Conservation (phyloP, 1,140 invertebrate genomes). For the Diplogasteroides magnus region DNA sequence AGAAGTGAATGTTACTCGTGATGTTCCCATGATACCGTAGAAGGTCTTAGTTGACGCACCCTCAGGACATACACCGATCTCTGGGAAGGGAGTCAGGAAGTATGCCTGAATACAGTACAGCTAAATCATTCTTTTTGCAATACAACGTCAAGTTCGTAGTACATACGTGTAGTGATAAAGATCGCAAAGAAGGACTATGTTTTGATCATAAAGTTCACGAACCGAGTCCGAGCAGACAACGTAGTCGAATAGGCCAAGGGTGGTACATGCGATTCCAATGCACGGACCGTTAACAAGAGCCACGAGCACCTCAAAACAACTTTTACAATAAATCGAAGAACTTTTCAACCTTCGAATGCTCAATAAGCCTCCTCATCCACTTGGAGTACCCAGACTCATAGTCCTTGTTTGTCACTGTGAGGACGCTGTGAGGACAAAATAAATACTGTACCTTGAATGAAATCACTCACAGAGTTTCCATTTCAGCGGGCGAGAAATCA, state of each 20-base stretch:
- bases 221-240: neutral
- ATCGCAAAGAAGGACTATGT: too few species aligned
- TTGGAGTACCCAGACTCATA: neutral
- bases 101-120: neutral
- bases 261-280: neutral
- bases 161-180: too few species aligned
- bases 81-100: neutral
- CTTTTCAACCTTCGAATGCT: neutral
- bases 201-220: too few species aligned
- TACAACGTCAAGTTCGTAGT: too few species aligned
- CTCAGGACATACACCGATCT: neutral
- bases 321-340: neutral
- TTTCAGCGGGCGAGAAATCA: constrained; percentile 63
- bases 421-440: neutral
- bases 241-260: neutral
- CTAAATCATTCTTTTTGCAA: too few species aligned
- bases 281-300: neutral
- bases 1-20: neutral
- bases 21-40: neutral
- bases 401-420: neutral
- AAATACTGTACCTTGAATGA: neutral
- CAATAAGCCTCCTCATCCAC: neutral
- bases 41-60: neutral
- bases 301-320: neutral
- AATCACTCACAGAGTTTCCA: constrained; percentile 17